These are phyloP conservation scores for Actinia tenebrosa DNA, from an alignment of 64 coral and sea anemone genomes.

Conservation along the genomic window DNA sequence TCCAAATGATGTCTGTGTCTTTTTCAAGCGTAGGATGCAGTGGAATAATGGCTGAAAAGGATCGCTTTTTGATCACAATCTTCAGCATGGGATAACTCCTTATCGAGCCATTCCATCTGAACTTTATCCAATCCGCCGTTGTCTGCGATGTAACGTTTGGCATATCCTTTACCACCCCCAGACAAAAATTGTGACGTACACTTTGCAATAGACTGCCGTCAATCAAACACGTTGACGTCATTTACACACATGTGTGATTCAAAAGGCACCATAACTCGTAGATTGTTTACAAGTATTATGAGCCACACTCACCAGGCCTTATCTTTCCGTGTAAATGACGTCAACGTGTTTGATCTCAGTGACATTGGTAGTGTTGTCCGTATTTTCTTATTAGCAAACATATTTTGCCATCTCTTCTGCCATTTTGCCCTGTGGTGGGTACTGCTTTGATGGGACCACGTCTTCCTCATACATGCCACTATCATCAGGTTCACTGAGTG, in stretches of 20 bases:
- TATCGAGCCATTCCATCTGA: slow-evolving; percentile 62
- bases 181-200: too few species aligned
- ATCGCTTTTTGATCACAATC: slow-evolving; percentile 50
- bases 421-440: background rate
- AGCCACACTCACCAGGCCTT: too few species aligned
- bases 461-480: background rate
- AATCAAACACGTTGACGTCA: too few species aligned
- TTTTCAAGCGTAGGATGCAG: slow-evolving; percentile 31
- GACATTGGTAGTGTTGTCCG: background rate
- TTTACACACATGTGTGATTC: too few species aligned
- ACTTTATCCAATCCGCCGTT: slow-evolving; percentile 58
- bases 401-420: slow-evolving; percentile 10
- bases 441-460: background rate
- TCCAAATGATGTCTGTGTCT: slow-evolving; percentile 47
- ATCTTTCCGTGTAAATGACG: too few species aligned
- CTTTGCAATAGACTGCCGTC: too few species aligned
- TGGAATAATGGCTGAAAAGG: slow-evolving; percentile 71
- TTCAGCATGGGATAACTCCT: slow-evolving; percentile 41
- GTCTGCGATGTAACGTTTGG: slow-evolving; percentile 40
- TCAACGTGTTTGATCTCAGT: background rate
- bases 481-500: background rate
- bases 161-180: too few species aligned
- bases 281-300: too few species aligned
- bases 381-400: background rate
- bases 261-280: too few species aligned